A percentile compares a stretch with the other conserved stretches of the same genome.
Evolutionary conservation across 1,140 invertebrate species (phyloP).

Genomic region (Cotesia chilonis): DNA sequence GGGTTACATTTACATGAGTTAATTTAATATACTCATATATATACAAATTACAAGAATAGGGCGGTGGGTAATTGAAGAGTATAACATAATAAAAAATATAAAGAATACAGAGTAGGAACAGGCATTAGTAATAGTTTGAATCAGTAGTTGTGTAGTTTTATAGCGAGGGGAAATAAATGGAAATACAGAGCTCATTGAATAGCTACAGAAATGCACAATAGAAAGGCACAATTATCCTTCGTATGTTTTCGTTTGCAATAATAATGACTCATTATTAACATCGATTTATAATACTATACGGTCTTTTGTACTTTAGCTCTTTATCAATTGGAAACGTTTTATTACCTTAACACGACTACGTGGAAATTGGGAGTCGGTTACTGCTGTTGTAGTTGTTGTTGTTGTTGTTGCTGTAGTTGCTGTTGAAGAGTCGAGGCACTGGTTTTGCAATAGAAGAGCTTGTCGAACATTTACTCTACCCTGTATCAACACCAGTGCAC

Average conservation of each 20-base stretch:
- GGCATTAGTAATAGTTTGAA: no score
- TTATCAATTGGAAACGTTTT: constrained; percentile 33
- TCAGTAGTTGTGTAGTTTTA: no score
- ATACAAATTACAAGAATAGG: constrained; percentile 19
- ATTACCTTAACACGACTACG: constrained; percentile 53
- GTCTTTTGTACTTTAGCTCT: constrained; percentile 17
- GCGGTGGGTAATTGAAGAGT: constrained; percentile 32
- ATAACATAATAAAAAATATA: constrained; percentile 2
- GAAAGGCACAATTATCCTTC: constrained; percentile 29
- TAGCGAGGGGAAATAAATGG: constrained; percentile 23
- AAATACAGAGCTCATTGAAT: constrained; percentile 30
- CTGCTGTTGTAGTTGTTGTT: no score
- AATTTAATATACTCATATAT: not conserved
- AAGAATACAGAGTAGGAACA: not conserved
- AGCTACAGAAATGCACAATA: constrained; percentile 33
- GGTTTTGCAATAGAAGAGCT: constrained; percentile 47
- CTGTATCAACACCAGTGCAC: constrained; percentile 50
- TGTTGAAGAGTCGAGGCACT: constrained; percentile 42
- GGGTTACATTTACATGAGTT: constrained; percentile 19
- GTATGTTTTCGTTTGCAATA: constrained; percentile 24
- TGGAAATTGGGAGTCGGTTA: constrained; percentile 47
- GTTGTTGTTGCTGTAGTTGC: not conserved
- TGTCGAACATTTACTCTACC: constrained; percentile 48
- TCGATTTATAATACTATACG: constrained; percentile 24
- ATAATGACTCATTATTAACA: constrained; percentile 34